Conservation (phyloP, 2,113 vertebrate genomes). For the Galeopterus variegatus region DNA sequence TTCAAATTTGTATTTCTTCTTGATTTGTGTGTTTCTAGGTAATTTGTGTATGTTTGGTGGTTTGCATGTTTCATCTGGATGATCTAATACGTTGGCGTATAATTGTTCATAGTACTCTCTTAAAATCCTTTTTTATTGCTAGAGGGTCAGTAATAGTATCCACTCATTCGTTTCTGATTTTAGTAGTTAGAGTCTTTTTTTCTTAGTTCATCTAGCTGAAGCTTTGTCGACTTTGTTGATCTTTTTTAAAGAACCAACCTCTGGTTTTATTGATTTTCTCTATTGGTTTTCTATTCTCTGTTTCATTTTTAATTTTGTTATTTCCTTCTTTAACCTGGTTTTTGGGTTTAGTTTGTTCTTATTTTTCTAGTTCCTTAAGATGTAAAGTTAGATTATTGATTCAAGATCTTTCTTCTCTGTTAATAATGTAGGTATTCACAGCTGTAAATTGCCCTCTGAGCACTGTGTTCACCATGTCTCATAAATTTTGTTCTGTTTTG, state of each 20-base stretch:
- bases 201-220: background rate
- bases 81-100: background rate
- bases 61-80: background rate
- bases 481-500: background rate
- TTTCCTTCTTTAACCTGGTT: background rate
- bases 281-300: background rate
- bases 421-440: background rate
- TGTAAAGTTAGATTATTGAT: background rate
- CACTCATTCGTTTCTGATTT: background rate
- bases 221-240: background rate
- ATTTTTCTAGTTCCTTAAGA: background rate
- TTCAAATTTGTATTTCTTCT: background rate
- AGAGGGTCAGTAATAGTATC: background rate
- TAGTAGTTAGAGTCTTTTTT: background rate
- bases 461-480: background rate
- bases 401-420: background rate
- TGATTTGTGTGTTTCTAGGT: background rate
- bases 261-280: background rate
- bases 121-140: background rate
- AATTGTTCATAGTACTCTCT: background rate
- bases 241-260: background rate
- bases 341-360: background rate
- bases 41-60: background rate
- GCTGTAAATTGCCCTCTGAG: background rate
- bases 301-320: background rate